Evolutionary conservation across 2,888 invertebrate species (phyloP), one percentile per base, ranked within the genome.

Genomic region (Autographa gamma): DNA sequence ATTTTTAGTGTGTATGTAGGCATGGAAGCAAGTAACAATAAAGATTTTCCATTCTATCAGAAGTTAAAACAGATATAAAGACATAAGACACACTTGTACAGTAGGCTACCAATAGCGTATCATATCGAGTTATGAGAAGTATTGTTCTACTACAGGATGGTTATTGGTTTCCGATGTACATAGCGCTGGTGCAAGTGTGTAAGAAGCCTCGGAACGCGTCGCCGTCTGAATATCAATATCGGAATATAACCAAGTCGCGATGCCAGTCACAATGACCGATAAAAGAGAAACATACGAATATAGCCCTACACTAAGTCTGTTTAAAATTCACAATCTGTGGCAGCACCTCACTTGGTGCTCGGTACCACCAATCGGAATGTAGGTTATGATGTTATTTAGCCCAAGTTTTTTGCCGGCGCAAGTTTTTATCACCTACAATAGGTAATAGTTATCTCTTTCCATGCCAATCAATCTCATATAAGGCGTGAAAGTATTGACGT

Each of bases 351-450:
- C 85, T 89, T 84, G 90, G 88, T 90, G 89, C 89, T 88, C 86
- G 86, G 83, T 89, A 86, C 91, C 89, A 91, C 91, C 90, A 86
- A 90, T 87, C 88, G 93, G 94, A 93, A 95, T 95, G 92, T 95
- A 94, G 95, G 95, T 95, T 95, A 95, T 93, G 92, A 95, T 94
- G 94, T 92, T 95, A 95, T 92, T 93, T 93, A 91, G 94, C 89
- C 87, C 89, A 84, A 89, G 88, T 92, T 95, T 93, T 95, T 94
- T 93, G 92, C 91, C 82, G 87, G 90, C 89, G 88, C 90, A 88
- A 89, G 89, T 92, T 94, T 94, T 95, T 93, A 93, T 91, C 89
- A 91, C 89, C 80, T 80, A 87, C 89, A 88, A 88, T 86, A 82
- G 83, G 78, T 85, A 92, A 92, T 92, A 91, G 92, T 93, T 93